Evolutionary conservation across 2,113 vertebrate genomes (phyloP).

Genomic region (Cricetomys ansorgei): DNA sequence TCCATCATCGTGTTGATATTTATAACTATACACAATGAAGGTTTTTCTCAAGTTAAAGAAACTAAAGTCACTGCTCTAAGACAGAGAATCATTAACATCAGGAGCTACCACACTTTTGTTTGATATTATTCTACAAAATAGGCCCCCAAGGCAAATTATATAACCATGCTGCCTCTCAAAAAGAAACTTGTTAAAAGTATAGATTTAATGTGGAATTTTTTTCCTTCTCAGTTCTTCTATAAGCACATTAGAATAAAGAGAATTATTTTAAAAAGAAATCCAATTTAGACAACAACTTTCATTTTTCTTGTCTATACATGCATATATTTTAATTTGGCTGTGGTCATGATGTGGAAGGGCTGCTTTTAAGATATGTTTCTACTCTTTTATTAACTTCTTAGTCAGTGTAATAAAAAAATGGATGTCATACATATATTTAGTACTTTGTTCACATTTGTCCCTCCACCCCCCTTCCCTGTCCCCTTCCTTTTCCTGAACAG

Average conservation of each 20-base stretch:
- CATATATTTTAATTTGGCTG: conserved; percentile 9
- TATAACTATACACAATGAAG: conserved; percentile 99
- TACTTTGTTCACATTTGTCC: background rate
- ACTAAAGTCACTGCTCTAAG: conserved; percentile 55
- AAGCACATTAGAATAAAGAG: conserved; percentile 4
- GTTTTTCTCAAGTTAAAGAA: conserved; percentile 94
- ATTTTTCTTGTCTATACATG: background rate
- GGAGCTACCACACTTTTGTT: conserved; percentile 5
- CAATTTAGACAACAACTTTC: background rate
- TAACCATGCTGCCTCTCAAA: conserved; percentile 28
- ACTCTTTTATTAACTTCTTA: background rate
- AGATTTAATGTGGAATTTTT: background rate
- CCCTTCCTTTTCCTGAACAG: too few species aligned
- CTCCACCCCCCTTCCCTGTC: background rate
- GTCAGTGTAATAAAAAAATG: background rate
- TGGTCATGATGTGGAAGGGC: background rate
- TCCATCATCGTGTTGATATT: conserved; percentile 96
- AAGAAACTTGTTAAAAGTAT: conserved; percentile 23
- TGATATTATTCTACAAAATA: conserved; percentile 21
- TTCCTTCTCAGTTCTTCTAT: background rate
- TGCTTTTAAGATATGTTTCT: background rate
- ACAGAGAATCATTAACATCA: background rate
- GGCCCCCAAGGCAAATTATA: conserved; percentile 8
- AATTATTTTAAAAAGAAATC: conserved; percentile 18
- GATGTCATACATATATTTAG: background rate